These are phyloP conservation scores for Syrrhaptes paradoxus DNA, from an alignment of 2,113 vertebrate species.

Conservation along the genomic window DNA sequence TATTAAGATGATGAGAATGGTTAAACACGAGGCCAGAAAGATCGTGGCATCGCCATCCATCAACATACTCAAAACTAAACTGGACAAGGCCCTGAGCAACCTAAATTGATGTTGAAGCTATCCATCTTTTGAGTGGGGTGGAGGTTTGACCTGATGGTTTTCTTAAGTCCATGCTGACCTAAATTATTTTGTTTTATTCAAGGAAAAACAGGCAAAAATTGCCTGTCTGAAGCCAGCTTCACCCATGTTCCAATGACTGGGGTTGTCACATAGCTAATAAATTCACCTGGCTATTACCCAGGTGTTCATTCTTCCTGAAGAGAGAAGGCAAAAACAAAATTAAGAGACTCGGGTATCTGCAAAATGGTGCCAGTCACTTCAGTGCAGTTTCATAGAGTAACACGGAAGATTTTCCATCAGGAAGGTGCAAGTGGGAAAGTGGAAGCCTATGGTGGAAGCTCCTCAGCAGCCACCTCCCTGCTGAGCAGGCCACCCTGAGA, in stretches of 20 bases:
- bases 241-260: background rate
- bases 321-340: background rate
- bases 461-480: background rate
- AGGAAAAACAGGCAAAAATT: background rate
- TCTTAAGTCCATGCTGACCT: background rate
- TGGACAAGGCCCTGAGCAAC: background rate
- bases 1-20: background rate
- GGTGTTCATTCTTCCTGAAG: background rate
- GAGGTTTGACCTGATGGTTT: background rate
- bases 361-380: background rate
- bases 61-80: background rate
- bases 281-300: background rate
- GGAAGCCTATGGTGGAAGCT: background rate
- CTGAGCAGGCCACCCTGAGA: background rate
- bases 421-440: background rate
- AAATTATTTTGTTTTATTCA: background rate
- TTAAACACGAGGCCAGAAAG: background rate
- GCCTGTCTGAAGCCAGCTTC: background rate
- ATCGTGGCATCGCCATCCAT: background rate
- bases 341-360: background rate
- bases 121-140: background rate
- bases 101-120: background rate
- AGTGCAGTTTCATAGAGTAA: background rate
- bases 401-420: background rate
- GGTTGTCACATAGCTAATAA: background rate